Evolutionary conservation across 1,140 invertebrate genomes (phyloP), one percentile per base, ranked within the genome.

Genomic region (Hyles vespertilio): DNA sequence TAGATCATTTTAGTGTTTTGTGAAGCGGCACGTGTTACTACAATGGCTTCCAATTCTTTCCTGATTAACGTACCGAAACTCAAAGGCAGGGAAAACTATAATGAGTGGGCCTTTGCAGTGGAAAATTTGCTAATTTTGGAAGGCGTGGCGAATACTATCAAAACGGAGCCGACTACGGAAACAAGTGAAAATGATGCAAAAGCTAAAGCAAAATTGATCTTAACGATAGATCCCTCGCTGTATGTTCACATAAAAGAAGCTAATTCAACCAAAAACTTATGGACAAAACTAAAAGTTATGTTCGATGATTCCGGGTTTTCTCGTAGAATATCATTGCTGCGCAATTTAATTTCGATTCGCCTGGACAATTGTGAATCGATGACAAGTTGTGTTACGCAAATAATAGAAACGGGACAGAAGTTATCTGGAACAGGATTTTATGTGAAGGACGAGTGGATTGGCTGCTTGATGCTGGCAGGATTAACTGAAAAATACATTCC

Each of bases 321-420:
- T 22, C 12, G 49, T 32, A 51, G 12, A 32, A 51, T 51, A 32
- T 9, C 12, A 5, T 51, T 51, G 32, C 32, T 51, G 22, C 5
- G 49, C 5, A 51, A 22, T 51, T 51, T 51, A 32, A 51, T 51
- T 32, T 51, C 49, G 32, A 32, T 51, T 51, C 49, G 49, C 32
- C 5, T 51, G 3, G 49, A 51, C 5, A 51, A 32, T 51, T 32
- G 12, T 32, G 22, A 22, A 22, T 22, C 22, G 22, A 22, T 22
- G 22, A 22, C 22, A 22, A 22, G 22, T 2, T 22, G 2, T 22
- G 22, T 22, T 22, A 22, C 22, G 22, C 22, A 22, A 22, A 22
- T 22, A 22, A 22, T 22, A 22, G 22, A 22, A 22, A 22, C 22
- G 22, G 22, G 22, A 22, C 22, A 22, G 22, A 22, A 22, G 22